Evolutionary conservation across 2,113 vertebrate species (phyloP), one percentile per base, ranked within the genome.

Genomic region (Osmerus mordax): DNA sequence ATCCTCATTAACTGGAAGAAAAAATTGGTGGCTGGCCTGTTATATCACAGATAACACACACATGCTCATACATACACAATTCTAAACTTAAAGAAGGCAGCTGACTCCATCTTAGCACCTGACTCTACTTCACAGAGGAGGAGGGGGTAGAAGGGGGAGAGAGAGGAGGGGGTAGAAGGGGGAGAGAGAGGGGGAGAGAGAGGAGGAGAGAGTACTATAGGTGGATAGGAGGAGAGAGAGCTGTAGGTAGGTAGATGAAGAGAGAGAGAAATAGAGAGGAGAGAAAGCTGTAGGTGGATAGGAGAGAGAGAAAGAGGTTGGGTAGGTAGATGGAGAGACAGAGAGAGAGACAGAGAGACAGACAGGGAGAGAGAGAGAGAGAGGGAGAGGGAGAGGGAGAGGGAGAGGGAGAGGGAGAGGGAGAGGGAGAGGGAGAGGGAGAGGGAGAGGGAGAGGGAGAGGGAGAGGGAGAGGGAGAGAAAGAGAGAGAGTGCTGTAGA

Each of bases 1-100:
- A 86, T 77, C 79, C 84, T 90, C 86, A 89, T 90, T 90, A 90
- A 89, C 72, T 87, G 81, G 72, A 83, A 77, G 81, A 75, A 85
- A 87, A 87, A 78, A 79, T 72, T 81, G 79, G 85, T 83, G 80
- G 85, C 70, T 88, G 79, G 83, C 77, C 78, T 87, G 85, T 87
- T 89, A 86, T 76, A 85, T 85, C 83, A 82, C 80, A 83, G 85
- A 86, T 88, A 88, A 88, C 84, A 53, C 70, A 77, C 72, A 76
- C 76, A 83, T 70, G 32, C 70, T 74, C 67, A 73, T 76, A 82
- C 51, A 75, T 72, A 54, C 61, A 52, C 61, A 28, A 32, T 52
- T 19, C 18, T 23, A 32, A 15, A 14, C 80, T 81, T 81, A 71
- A 80, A 76, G 69, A 65, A 85, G 81, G 84, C 82, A 83, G 84